These are phyloP conservation scores for Lampropteryx suffumata DNA, from an alignment of 2,888 invertebrate genomes.

Conservation along the genomic window DNA sequence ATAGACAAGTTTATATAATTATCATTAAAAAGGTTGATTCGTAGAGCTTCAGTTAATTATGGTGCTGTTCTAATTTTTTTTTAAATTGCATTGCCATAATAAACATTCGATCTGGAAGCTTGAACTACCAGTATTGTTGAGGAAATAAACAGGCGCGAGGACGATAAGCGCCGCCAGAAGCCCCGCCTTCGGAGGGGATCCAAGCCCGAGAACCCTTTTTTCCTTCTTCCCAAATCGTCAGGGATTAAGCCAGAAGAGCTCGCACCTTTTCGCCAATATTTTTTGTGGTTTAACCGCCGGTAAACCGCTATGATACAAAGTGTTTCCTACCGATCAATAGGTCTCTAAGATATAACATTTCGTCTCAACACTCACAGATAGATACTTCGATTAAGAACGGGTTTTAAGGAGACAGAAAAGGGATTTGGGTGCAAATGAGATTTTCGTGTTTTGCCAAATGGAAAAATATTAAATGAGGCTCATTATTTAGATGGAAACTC, in stretches of 20 bases:
- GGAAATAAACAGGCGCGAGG: conserved; percentile 67
- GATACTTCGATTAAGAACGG: conserved; percentile 51
- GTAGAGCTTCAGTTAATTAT: neutral
- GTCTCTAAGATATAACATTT: conserved; percentile 57
- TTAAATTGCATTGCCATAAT: conserved; percentile 29
- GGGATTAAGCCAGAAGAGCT: conserved; percentile 74
- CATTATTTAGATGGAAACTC: conserved; percentile 12
- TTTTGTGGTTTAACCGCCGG: conserved; percentile 68
- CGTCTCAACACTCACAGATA: conserved; percentile 40
- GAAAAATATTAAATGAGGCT: conserved; percentile 30
- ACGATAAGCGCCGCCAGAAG: conserved; percentile 64
- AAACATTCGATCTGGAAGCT: conserved; percentile 52
- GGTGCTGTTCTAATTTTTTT: conserved; percentile 4
- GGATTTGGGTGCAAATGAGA: conserved; percentile 49
- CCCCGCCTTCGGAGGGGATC: conserved; percentile 55
- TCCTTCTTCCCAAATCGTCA: conserved; percentile 78
- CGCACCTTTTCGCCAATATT: conserved; percentile 76
- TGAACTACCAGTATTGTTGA: conserved; percentile 55
- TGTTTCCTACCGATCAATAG: conserved; percentile 61
- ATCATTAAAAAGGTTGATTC: too few relatives aligned
- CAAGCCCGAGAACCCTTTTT: conserved; percentile 75
- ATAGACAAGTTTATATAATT: too few relatives aligned
- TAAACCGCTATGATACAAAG: conserved; percentile 69
- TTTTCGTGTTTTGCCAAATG: conserved; percentile 46
- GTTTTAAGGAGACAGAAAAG: conserved; percentile 44